Conservation (phyloP, 1,140 invertebrate genomes). For the Plectrocnemia conspersa region DNA sequence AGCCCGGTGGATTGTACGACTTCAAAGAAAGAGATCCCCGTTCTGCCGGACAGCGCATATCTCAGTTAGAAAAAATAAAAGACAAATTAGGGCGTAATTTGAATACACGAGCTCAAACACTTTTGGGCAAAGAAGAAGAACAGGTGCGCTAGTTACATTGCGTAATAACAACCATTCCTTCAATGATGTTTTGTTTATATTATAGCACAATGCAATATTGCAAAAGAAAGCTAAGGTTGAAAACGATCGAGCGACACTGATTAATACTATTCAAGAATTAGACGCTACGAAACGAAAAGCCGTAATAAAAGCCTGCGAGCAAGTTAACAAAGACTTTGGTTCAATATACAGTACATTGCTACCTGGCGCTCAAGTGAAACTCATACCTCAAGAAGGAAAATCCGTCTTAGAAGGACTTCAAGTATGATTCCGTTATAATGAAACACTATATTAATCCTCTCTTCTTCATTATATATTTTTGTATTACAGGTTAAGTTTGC, state of each 20-base stretch:
- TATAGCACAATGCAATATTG: slow-evolving; percentile 13
- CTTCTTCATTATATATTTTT: slow-evolving; percentile 13
- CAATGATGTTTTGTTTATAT: not conserved
- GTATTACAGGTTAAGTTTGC: slow-evolving; percentile 74
- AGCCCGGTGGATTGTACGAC: slow-evolving; percentile 59
- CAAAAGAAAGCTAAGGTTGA: slow-evolving; percentile 81
- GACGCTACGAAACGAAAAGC: slow-evolving; percentile 86
- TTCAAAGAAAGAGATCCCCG: slow-evolving; percentile 55
- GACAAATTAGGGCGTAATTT: slow-evolving; percentile 67
- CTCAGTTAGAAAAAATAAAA: slow-evolving; percentile 60
- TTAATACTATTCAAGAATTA: slow-evolving; percentile 77
- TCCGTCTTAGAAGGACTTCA: slow-evolving; percentile 83
- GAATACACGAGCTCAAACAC: slow-evolving; percentile 71
- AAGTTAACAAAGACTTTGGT: slow-evolving; percentile 90
- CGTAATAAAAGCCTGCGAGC: slow-evolving; percentile 74
- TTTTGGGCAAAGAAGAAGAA: slow-evolving; percentile 82
- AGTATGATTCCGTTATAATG: slow-evolving; percentile 46
- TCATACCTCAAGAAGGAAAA: slow-evolving; percentile 71
- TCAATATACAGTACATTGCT: slow-evolving; percentile 90
- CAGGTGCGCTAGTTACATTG: slow-evolving; percentile 50
- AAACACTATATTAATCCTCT: slow-evolving; percentile 2
- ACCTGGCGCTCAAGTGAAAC: slow-evolving; percentile 81
- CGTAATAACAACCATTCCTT: slow-evolving; percentile 2
- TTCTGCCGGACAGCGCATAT: slow-evolving; percentile 57
- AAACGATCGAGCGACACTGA: slow-evolving; percentile 77